Conservation (phyloP, 2,888 invertebrate genomes). For the Junonia oenone region DNA sequence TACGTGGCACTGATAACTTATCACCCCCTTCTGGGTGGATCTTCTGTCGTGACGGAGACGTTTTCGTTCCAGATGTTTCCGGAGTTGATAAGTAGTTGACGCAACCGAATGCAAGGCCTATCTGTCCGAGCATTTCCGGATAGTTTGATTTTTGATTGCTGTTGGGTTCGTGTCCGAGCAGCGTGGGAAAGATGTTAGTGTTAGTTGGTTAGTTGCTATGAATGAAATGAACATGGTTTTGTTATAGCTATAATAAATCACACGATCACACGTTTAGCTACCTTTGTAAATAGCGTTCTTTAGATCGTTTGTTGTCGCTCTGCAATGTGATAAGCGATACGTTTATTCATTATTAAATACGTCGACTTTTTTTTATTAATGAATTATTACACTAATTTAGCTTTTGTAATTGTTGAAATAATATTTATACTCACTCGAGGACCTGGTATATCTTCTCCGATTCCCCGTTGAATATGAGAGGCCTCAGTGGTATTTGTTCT, state of each 20-base stretch:
- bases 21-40: constrained; percentile 68
- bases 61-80: constrained; percentile 39
- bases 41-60: constrained; percentile 57
- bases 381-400: constrained; percentile 1
- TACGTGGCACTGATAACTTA: constrained; percentile 34
- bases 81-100: constrained; percentile 71
- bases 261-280: constrained; percentile 63
- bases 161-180: constrained; percentile 30
- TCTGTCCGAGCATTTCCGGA: constrained; percentile 76
- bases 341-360: constrained; percentile 19
- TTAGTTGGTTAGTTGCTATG: too few relatives aligned
- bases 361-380: constrained; percentile 9
- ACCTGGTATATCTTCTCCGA: constrained; percentile 84
- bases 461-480: constrained; percentile 84
- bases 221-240: too few relatives aligned
- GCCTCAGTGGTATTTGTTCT: constrained; percentile 89
- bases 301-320: constrained; percentile 77
- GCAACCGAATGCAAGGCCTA: constrained; percentile 75
- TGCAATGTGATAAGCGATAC: constrained; percentile 62
- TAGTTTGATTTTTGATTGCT: constrained; percentile 77
- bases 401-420: not conserved
- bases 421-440: constrained; percentile 82
- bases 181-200: constrained; percentile 35
- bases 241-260: too few relatives aligned
- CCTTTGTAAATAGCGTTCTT: constrained; percentile 75